Evolutionary conservation across 2,113 vertebrate genomes (phyloP).

Genomic region (Oxygymnocypris stewartii): DNA sequence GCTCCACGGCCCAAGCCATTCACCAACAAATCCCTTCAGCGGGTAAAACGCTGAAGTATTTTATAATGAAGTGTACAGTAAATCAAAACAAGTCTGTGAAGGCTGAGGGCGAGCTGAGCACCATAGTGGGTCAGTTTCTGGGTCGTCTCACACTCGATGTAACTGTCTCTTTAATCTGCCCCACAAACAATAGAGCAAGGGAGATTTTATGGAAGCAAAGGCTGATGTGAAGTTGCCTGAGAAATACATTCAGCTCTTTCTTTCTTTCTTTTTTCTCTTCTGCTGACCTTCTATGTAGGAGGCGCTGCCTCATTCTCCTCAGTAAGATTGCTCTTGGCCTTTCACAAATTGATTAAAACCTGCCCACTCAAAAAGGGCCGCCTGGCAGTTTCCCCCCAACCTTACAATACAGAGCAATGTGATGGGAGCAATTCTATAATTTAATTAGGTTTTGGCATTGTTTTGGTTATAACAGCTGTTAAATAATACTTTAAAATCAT

Average conservation of each 20-base stretch:
- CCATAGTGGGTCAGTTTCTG: slow-evolving; percentile 23
- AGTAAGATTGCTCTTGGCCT: slow-evolving; percentile 60
- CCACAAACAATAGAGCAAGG: slow-evolving; percentile 55
- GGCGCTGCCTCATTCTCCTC: slow-evolving; percentile 58
- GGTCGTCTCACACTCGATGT: background rate
- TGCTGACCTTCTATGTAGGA: slow-evolving; percentile 53
- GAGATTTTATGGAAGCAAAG: slow-evolving; percentile 56
- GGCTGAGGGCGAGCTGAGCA: background rate
- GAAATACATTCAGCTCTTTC: slow-evolving; percentile 13
- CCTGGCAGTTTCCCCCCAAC: slow-evolving; percentile 53
- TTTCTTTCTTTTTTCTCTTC: slow-evolving; percentile 17
- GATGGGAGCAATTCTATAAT: slow-evolving; percentile 39
- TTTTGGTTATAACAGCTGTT: slow-evolving; percentile 13
- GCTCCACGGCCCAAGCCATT: slow-evolving; percentile 23
- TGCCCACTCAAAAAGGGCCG: slow-evolving; percentile 64
- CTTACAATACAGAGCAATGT: slow-evolving; percentile 43
- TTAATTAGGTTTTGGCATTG: slow-evolving; percentile 42
- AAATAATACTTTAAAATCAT: slow-evolving; percentile 11
- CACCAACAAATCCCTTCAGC: slow-evolving; percentile 37
- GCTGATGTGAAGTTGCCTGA: slow-evolving; percentile 35
- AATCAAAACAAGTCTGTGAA: slow-evolving; percentile 21
- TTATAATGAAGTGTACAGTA: slow-evolving; percentile 34
- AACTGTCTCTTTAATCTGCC: slow-evolving; percentile 30
- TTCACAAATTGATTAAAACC: slow-evolving; percentile 71
- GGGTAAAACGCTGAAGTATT: slow-evolving; percentile 24